phyloP scores from a whole-genome alignment of 1,140 invertebrate genomes.

The Pseudomyrmex sp. region DNA sequence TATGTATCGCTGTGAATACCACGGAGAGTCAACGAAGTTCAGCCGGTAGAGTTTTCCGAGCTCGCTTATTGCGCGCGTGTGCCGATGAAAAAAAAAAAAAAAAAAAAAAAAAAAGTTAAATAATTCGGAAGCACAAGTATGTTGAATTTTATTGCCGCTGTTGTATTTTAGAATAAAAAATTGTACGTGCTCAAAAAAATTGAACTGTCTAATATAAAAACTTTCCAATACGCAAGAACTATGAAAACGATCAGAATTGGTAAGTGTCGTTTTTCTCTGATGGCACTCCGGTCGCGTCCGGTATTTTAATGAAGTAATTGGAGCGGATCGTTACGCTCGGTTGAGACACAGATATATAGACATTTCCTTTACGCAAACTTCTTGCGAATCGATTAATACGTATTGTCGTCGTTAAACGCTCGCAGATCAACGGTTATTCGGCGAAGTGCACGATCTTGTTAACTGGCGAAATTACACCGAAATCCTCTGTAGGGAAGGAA shows the following conservation, averaged over 20 bases:
- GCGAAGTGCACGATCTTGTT: slow-evolving; percentile 62
- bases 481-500: slow-evolving; percentile 43
- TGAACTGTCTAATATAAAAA: no score
- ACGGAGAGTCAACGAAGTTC: not conserved
- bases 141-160: no score
- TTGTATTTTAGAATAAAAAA: no score
- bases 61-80: no score
- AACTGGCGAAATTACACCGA: slow-evolving; percentile 56
- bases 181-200: no score
- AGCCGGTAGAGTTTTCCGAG: no score
- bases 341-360: not conserved
- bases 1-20: not conserved
- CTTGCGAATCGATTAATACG: not conserved
- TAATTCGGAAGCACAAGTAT: not conserved
- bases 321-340: not conserved
- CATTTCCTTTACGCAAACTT: not conserved
- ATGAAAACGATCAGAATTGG: no score
- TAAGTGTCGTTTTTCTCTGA: no score
- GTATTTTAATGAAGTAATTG: not conserved
- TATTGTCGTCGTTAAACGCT: slow-evolving; percentile 15
- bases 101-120: not conserved
- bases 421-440: slow-evolving; percentile 33
- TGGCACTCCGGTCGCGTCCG: no score
- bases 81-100: not conserved
- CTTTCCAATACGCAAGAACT: no score